Conservation (phyloP, 2,888 invertebrate genomes). For the Priocnemis perturbator region DNA sequence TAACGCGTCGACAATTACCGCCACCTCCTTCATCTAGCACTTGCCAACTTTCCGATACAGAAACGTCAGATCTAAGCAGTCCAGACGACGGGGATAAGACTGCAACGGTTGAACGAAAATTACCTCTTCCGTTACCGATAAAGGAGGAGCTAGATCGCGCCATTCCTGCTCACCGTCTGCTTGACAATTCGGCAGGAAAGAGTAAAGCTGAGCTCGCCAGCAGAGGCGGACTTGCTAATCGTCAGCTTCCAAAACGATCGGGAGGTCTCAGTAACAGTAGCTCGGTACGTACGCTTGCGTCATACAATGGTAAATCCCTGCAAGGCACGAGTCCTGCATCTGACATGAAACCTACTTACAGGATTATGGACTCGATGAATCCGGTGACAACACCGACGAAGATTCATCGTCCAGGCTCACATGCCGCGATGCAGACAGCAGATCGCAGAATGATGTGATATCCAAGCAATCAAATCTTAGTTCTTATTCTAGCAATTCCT, state of each 20-base stretch:
- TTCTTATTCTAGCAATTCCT: conserved; percentile 72
- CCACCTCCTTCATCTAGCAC: conserved; percentile 78
- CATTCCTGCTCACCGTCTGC: conserved; percentile 89
- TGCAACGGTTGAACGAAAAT: conserved; percentile 84
- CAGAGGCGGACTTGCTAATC: conserved; percentile 84
- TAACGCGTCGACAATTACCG: conserved; percentile 84
- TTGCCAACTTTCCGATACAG: conserved; percentile 84
- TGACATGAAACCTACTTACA: conserved; percentile 64
- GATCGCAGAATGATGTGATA: conserved; percentile 73
- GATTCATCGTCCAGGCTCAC: conserved; percentile 74
- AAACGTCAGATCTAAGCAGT: conserved; percentile 87
- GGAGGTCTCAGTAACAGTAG: conserved; percentile 80
- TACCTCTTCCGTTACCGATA: conserved; percentile 75
- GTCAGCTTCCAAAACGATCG: conserved; percentile 80
- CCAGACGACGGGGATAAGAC: conserved; percentile 87
- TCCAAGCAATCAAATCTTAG: conserved; percentile 71
- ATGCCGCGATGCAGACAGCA: conserved; percentile 66
- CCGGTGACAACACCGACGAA: conserved; percentile 80
- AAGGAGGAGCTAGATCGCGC: conserved; percentile 88
- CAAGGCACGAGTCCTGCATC: background rate
- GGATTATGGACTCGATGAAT: conserved; percentile 88
- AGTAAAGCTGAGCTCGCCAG: conserved; percentile 92
- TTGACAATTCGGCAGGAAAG: conserved; percentile 91
- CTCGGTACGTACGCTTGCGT: conserved; percentile 75
- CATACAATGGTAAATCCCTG: background rate